Evolutionary conservation across 2,888 invertebrate genomes (phyloP), one percentile per base, ranked within the genome.

Genomic region (Hyles lineata): DNA sequence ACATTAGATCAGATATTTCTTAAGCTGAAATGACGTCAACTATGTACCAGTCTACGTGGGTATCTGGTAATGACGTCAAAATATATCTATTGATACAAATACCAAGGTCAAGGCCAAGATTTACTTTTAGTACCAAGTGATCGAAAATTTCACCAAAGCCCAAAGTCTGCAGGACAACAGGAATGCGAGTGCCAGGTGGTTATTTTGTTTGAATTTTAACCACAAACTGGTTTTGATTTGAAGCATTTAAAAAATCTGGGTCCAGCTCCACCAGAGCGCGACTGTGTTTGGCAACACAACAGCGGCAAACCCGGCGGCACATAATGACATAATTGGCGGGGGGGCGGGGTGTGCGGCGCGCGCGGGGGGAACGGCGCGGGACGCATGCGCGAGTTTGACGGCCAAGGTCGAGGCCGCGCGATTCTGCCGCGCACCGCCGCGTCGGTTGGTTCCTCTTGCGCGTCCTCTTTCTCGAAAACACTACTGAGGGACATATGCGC

Each of bases 321-420:
- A 92, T 93, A 94, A 94, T 94, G 94, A 94, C 94, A 94, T 94
- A 94, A 94, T 94, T 93, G 93, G 89, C 89, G 79, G 80, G 80
- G 87, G 86, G 74, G 79, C 76, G 80, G 79, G 76, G 80, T 82
- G 79, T 70, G 70, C 32, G 63, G 79, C 74, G 74, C 69, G 77
- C 70, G 76, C 74, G 75, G 74, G 75, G 83, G 79, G 84, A 81
- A 86, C 76, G 88, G 81, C 83, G 90, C 90, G 91, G 90, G 90
- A 87, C 93, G 94, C 94, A 93, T 93, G 94, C 94, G 94, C 94
- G 89, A 83, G 89, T 94, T 94, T 94, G 94, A 91, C 93, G 94
- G 94, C 94, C 94, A 94, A 94, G 94, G 94, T 94, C 94, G 94
- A 94, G 93, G 94, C 89, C 91, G 90, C 85, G 89, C 92, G 92